These are phyloP conservation scores for Kryphioiulus occultus DNA, from an alignment of 2,888 invertebrate genomes.

Conservation along the genomic window DNA sequence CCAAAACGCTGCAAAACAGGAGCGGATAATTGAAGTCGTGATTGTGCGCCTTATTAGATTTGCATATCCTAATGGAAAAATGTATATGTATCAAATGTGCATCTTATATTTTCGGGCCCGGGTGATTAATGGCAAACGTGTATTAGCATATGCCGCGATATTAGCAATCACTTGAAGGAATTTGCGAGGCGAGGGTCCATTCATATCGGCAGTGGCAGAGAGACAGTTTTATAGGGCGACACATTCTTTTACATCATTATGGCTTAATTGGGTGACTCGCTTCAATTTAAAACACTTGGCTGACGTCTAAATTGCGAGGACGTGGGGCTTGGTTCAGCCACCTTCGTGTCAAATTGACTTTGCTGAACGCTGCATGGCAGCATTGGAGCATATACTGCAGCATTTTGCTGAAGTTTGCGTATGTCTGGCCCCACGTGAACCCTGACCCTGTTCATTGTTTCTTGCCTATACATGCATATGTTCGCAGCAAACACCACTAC, in stretches of 20 bases:
- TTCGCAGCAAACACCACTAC: no score
- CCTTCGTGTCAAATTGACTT: background rate
- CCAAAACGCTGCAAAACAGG: background rate
- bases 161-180: background rate
- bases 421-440: no score
- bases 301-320: background rate
- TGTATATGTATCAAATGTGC: background rate
- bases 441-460: no score
- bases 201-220: background rate
- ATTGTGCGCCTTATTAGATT: constrained; percentile 19
- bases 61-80: constrained; percentile 31
- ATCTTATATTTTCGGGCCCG: background rate
- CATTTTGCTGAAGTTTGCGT: background rate
- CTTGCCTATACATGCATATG: no score
- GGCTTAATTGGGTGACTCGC: constrained; percentile 14
- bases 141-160: constrained; percentile 31
- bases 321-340: background rate
- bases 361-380: background rate
- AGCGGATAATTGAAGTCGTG: constrained; percentile 16
- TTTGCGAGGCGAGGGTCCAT: background rate
- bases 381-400: background rate
- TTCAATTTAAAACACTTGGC: background rate
- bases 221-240: background rate
- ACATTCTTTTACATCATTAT: background rate
- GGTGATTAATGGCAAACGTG: background rate